Evolutionary conservation across 2,797 vertebrate genomes (phyloP).

Genomic region (Periophthalmus magnuspinnatus): DNA sequence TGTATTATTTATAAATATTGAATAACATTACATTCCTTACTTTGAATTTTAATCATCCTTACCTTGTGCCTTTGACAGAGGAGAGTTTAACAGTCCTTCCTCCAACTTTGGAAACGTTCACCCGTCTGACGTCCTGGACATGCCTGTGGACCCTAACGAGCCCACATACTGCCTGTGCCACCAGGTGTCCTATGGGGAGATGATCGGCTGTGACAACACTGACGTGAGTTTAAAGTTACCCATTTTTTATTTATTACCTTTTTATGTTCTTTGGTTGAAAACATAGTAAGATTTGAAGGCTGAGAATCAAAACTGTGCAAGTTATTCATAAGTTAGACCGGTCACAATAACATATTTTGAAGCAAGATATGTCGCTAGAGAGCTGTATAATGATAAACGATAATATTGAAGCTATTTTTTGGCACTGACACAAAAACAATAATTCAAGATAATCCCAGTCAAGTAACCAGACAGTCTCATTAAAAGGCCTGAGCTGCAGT

Average conservation of each 20-base stretch:
- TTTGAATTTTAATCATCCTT: neutral
- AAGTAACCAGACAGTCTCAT: no score
- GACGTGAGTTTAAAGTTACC: slow-evolving; percentile 82
- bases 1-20: neutral
- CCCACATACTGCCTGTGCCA: slow-evolving; percentile 99
- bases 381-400: no score
- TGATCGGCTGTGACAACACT: slow-evolving; percentile 99
- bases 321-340: no score
- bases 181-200: slow-evolving; percentile 98
- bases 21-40: neutral
- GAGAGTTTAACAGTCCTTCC: slow-evolving; percentile 88
- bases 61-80: slow-evolving; percentile 70
- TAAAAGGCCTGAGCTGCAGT: no score
- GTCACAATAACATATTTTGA: no score
- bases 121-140: slow-evolving; percentile 97
- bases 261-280: no score
- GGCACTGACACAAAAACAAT: no score
- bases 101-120: slow-evolving; percentile 94
- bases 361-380: no score
- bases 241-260: neutral
- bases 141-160: slow-evolving; percentile 99
- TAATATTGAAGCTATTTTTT: no score
- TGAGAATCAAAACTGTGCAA: neutral
- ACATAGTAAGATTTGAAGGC: no score
- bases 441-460: no score